These are phyloP conservation scores for Fringilla coelebs DNA, from an alignment of 2,797 vertebrate species.

Conservation along the genomic window DNA sequence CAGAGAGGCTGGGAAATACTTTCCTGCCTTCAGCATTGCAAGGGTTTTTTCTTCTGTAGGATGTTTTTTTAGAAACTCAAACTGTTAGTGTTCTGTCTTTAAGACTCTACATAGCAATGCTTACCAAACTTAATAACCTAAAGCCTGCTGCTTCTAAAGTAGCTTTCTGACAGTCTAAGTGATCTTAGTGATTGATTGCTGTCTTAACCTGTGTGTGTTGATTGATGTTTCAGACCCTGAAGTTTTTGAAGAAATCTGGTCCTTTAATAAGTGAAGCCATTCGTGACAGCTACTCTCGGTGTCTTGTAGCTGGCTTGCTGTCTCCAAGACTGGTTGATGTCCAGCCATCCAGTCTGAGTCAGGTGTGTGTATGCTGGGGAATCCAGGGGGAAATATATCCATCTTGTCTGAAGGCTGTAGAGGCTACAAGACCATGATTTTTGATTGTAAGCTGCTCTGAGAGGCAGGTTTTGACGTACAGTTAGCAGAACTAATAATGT, in stretches of 20 bases:
- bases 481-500: neutral
- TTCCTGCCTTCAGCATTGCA: neutral
- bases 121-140: neutral
- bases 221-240: neutral
- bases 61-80: neutral
- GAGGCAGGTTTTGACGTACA: neutral
- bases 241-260: conserved; percentile 77
- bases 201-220: neutral
- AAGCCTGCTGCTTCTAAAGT: neutral
- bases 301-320: conserved; percentile 85
- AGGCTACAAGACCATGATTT: neutral
- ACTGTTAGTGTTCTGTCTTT: neutral
- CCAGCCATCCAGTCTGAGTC: conserved; percentile 83
- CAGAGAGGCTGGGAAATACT: neutral
- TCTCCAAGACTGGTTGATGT: conserved; percentile 75
- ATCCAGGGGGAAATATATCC: neutral
- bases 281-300: conserved; percentile 86
- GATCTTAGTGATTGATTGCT: neutral
- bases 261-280: conserved; percentile 86
- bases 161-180: neutral
- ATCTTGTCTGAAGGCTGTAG: neutral
- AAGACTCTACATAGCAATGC: neutral
- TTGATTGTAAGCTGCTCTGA: neutral
- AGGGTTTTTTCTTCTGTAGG: neutral
- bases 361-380: conserved; percentile 60